Evolutionary conservation across 2,888 invertebrate species (phyloP).

Genomic region (Torymus auratus): DNA sequence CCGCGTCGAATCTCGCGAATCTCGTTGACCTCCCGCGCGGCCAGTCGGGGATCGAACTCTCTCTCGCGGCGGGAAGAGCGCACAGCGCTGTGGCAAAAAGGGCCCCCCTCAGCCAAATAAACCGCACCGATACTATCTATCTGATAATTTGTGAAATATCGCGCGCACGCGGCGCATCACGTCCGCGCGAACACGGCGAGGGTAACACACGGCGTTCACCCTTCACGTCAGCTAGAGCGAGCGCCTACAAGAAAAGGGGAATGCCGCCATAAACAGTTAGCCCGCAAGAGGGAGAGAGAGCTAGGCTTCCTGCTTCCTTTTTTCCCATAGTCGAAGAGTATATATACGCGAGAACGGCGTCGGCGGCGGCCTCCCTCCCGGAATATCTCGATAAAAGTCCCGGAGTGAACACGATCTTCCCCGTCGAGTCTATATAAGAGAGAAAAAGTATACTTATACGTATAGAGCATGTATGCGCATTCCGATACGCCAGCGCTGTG

Average conservation of each 20-base stretch:
- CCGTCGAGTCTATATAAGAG: neutral
- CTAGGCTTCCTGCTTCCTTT: constrained; percentile 40
- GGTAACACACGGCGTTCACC: neutral
- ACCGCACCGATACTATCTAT: neutral
- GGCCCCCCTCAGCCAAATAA: neutral
- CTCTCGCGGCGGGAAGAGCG: no score
- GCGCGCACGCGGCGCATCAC: neutral
- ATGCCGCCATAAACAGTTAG: constrained; percentile 29
- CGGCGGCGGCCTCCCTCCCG: constrained; percentile 15
- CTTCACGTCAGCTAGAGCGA: neutral
- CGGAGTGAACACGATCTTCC: constrained; percentile 4
- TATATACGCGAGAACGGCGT: neutral
- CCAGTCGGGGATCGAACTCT: no score
- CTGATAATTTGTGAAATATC: neutral
- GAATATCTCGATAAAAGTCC: neutral
- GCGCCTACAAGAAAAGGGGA: constrained; percentile 10
- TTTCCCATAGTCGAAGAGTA: neutral
- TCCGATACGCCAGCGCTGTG: constrained; percentile 26
- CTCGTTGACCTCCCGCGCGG: no score
- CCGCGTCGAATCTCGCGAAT: no score
- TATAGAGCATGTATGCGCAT: neutral
- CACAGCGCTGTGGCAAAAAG: no score
- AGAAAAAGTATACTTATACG: no score
- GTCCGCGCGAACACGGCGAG: neutral
- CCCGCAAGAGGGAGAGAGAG: no score